Percentiles rank a stretch among this genome's conserved stretches.
Conservation (phyloP, 1,140 invertebrate genomes). For the Drosophila nikananu region DNA sequence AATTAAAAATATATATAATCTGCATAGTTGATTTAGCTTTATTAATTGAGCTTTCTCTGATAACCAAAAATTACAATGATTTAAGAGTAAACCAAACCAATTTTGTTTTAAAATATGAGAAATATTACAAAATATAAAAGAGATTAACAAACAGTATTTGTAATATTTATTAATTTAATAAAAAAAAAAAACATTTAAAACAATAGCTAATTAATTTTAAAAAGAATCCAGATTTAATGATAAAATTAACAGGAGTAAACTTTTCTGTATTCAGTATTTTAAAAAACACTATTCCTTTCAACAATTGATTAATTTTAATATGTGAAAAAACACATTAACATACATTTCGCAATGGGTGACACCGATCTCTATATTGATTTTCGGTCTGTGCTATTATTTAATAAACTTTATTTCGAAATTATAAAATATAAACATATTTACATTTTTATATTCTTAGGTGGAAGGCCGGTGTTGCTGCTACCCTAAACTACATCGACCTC, state of each 20-base stretch:
- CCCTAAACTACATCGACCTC: constrained; percentile 89
- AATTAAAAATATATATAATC: neutral
- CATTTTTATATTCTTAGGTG: constrained; percentile 86
- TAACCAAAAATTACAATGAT: neutral
- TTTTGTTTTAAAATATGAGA: neutral
- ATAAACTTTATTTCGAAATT: neutral
- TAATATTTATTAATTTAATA: too few species aligned
- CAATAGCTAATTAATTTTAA: too few species aligned
- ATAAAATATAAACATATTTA: neutral
- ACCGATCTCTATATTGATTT: neutral
- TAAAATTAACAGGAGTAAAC: too few species aligned
- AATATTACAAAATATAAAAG: neutral
- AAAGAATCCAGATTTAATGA: too few species aligned
- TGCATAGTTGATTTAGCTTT: neutral
- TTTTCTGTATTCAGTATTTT: too few species aligned
- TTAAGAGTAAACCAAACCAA: neutral
- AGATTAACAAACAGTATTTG: neutral
- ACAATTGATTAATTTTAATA: too few species aligned
- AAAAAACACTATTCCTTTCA: too few species aligned
- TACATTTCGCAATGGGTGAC: neutral
- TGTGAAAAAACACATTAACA: too few species aligned
- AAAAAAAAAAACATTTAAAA: too few species aligned
- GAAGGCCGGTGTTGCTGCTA: constrained; percentile 90
- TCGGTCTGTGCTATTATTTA: neutral
- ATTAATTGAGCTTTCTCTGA: neutral